phyloP scores from a whole-genome alignment of 2,797 vertebrate genomes.

The Molossus alvarezi region DNA sequence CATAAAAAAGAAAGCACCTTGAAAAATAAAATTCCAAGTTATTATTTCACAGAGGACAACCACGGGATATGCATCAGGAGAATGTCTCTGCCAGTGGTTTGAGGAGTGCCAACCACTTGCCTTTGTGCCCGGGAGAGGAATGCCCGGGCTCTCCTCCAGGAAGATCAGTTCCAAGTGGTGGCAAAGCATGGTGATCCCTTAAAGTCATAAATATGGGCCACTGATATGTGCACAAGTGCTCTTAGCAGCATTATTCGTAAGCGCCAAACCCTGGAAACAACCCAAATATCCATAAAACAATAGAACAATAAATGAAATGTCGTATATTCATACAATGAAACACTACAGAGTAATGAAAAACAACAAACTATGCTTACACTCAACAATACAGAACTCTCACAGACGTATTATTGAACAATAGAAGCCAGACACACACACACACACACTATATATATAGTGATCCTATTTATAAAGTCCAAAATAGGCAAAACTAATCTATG shows the following conservation, averaged over 20 bases:
- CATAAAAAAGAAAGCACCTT: not conserved
- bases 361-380: not conserved
- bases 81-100: not conserved
- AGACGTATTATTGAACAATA: not conserved
- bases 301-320: conserved; percentile 19
- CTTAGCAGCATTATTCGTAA: not conserved
- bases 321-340: not conserved
- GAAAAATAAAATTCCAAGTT: not conserved
- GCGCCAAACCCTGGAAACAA: not conserved
- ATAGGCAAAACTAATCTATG: not conserved
- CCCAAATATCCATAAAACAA: not conserved
- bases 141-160: not conserved
- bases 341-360: conserved; percentile 15
- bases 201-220: conserved; percentile 5
- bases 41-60: conserved; percentile 7
- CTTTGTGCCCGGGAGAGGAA: not conserved
- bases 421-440: not conserved
- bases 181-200: conserved; percentile 2
- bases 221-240: not conserved
- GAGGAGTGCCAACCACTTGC: not conserved
- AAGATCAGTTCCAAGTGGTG: not conserved
- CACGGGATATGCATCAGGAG: not conserved
- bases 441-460: not conserved
- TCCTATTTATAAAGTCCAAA: not conserved
- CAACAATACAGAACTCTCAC: not conserved